These are phyloP conservation scores for Alces alces DNA, from an alignment of 2,113 vertebrate genomes.

Conservation along the genomic window DNA sequence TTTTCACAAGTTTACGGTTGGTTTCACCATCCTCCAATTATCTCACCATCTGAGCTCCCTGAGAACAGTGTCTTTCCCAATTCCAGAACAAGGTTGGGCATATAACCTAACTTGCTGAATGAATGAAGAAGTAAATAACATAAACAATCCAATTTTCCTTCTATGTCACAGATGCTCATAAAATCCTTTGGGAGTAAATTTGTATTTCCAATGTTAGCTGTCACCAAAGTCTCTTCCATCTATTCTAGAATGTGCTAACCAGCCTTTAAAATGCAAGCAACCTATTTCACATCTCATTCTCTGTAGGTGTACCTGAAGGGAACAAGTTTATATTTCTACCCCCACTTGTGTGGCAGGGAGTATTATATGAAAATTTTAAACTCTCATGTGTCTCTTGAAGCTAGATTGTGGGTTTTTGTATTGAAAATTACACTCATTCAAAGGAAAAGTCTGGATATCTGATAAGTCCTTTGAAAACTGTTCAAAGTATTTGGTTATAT, in stretches of 20 bases:
- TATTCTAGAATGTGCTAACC: background rate
- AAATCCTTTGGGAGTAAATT: background rate
- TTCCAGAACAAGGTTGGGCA: background rate
- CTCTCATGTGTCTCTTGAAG: background rate
- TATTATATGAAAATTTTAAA: background rate
- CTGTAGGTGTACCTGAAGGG: background rate
- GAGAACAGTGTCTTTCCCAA: background rate
- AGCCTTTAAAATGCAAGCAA: background rate
- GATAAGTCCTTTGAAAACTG: background rate
- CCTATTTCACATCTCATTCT: background rate
- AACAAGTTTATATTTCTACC: background rate
- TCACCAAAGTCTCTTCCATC: background rate
- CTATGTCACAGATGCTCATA: background rate
- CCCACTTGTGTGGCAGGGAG: background rate
- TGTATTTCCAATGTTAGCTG: background rate
- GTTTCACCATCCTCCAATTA: background rate
- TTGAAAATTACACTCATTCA: background rate
- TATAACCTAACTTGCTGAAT: background rate
- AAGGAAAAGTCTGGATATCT: background rate
- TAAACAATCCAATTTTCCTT: background rate
- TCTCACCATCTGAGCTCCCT: background rate
- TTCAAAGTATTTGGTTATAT: background rate
- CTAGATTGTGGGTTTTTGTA: background rate
- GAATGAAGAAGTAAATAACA: background rate
- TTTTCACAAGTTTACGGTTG: background rate